Conservation (phyloP, 2,113 vertebrate species). For the Prolemur simus region DNA sequence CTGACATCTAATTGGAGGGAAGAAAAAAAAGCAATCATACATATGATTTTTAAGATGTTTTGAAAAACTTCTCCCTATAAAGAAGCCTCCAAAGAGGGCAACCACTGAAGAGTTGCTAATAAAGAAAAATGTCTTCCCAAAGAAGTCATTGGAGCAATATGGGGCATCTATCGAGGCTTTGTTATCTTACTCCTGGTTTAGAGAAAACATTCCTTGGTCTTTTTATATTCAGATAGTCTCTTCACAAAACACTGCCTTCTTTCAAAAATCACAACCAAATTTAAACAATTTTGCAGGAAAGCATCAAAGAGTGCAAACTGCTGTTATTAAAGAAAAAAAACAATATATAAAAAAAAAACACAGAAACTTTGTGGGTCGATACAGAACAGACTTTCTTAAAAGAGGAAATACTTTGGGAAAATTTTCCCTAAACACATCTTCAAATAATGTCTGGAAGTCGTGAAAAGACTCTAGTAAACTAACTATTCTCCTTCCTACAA, state of each 20-base stretch:
- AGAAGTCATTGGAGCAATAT: background rate
- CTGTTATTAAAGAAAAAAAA: background rate
- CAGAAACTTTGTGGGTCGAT: background rate
- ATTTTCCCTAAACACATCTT: background rate
- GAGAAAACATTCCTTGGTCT: conserved; percentile 35
- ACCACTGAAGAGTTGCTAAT: background rate
- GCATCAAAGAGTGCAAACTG: background rate
- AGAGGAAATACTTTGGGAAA: background rate
- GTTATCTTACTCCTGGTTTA: background rate
- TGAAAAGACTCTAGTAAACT: conserved; percentile 36
- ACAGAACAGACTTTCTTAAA: background rate
- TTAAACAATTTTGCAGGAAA: conserved; percentile 56
- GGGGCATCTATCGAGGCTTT: background rate
- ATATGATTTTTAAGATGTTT: background rate
- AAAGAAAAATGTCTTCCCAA: background rate
- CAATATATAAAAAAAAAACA: background rate
- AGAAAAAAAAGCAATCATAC: background rate
- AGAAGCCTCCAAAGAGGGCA: conserved; percentile 16
- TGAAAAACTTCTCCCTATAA: conserved; percentile 46
- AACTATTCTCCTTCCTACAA: background rate
- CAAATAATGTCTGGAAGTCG: background rate
- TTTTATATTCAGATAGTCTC: conserved; percentile 52
- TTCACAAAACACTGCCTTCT: conserved; percentile 36
- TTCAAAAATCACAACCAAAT: conserved; percentile 67
- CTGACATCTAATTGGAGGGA: conserved; percentile 35